Percentiles rank a stretch among this genome's conserved stretches.
Evolutionary conservation across 2,888 invertebrate species (phyloP).

Genomic region (Trimorus sp.): DNA sequence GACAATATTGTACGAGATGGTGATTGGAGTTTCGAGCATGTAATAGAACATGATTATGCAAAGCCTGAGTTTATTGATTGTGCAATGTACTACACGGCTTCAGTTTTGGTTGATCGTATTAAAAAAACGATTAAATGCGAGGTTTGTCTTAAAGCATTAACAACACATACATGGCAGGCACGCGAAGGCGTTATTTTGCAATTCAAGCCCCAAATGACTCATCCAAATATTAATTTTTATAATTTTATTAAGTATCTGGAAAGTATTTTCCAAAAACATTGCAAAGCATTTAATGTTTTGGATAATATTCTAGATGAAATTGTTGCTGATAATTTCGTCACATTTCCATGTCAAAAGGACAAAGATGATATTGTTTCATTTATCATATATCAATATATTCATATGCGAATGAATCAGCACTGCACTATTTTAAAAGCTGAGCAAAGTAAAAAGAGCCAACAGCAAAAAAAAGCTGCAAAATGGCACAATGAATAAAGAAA

Average conservation of each 20-base stretch:
- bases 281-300: background rate
- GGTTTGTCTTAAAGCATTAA: background rate
- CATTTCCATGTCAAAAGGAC: slow-evolving; percentile 11
- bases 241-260: slow-evolving; percentile 17
- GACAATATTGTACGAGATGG: background rate
- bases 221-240: slow-evolving; percentile 20
- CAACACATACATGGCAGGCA: slow-evolving; percentile 1
- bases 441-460: background rate
- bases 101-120: slow-evolving; percentile 8
- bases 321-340: slow-evolving; percentile 17
- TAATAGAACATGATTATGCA: slow-evolving; percentile 15
- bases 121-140: slow-evolving; percentile 7
- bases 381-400: slow-evolving; percentile 14
- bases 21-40: slow-evolving; percentile 1
- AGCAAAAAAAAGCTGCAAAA: slow-evolving; percentile 12
- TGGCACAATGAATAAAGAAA: background rate
- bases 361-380: slow-evolving; percentile 14
- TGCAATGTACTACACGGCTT: slow-evolving; percentile 10
- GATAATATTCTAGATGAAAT: slow-evolving; percentile 4
- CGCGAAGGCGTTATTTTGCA: background rate
- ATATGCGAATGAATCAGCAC: slow-evolving; percentile 8
- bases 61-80: slow-evolving; percentile 4
- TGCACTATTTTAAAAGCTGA: background rate
- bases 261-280: slow-evolving; percentile 17
- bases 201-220: background rate